Conservation (phyloP, 1,140 invertebrate species). For the Rhopalosiphum maidis region DNA sequence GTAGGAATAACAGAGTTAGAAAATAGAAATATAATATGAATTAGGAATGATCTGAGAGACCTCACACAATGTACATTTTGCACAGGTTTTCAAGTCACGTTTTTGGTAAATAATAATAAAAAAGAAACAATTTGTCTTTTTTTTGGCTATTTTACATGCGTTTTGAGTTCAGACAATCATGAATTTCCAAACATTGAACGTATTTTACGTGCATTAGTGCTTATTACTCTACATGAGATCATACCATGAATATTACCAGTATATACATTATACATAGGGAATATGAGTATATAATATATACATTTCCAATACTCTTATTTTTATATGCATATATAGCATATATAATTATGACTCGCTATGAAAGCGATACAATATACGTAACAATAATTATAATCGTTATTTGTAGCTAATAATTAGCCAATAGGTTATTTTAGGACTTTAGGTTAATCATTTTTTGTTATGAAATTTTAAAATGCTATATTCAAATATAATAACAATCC, state of each 20-base stretch:
- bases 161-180: neutral
- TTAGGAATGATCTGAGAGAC: neutral
- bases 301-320: neutral
- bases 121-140: neutral
- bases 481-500: neutral
- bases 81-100: constrained; percentile 8
- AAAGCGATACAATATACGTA: neutral
- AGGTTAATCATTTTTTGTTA: neutral
- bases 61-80: neutral
- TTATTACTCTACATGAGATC: neutral
- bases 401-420: neutral
- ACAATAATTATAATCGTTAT: neutral
- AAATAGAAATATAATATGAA: neutral
- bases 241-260: neutral
- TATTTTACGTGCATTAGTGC: neutral
- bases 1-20: neutral
- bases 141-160: constrained; percentile 24
- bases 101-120: neutral
- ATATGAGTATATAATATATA: neutral
- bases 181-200: neutral
- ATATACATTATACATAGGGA: neutral
- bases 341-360: neutral
- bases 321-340: neutral
- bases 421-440: neutral
- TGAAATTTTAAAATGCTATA: neutral